Conservation (phyloP, 2,888 invertebrate genomes). For the Apodemia duryi region DNA sequence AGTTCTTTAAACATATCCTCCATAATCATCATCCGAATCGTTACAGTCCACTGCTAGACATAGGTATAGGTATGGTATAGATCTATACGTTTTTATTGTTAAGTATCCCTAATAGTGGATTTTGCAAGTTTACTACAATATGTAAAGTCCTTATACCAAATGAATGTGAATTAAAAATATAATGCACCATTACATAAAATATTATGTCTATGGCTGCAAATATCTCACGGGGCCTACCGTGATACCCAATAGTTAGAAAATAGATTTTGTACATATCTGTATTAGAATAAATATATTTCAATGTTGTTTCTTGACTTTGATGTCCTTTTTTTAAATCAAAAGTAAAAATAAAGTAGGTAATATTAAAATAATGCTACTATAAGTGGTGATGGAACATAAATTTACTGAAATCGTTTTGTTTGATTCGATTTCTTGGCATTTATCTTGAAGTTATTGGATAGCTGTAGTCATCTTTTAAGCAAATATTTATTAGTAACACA, state of each 20-base stretch:
- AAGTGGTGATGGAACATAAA: too few relatives aligned
- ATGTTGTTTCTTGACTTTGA: neutral
- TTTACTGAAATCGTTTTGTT: too few relatives aligned
- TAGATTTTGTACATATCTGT: too few relatives aligned
- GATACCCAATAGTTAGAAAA: neutral
- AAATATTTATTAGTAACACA: too few relatives aligned
- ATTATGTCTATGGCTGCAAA: neutral
- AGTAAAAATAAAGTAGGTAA: too few relatives aligned
- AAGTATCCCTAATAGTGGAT: too few relatives aligned
- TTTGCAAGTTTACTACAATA: too few relatives aligned
- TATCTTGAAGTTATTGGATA: too few relatives aligned
- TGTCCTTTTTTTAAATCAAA: neutral
- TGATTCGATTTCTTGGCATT: too few relatives aligned
- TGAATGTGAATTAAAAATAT: neutral
- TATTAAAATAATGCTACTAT: too few relatives aligned
- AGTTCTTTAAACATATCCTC: conserved; percentile 5
- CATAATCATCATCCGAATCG: conserved; percentile 11
- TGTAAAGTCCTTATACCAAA: too few relatives aligned
- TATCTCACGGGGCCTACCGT: neutral
- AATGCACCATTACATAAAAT: neutral
- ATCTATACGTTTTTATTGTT: neutral
- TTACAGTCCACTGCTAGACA: conserved; percentile 14
- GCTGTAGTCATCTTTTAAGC: too few relatives aligned
- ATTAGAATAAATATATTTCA: neutral
- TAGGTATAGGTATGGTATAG: conserved; percentile 9